A percentile compares a stretch with the other conserved stretches of the same genome.
Conservation (phyloP, 2,888 invertebrate genomes). For the Rotaria macrura region DNA sequence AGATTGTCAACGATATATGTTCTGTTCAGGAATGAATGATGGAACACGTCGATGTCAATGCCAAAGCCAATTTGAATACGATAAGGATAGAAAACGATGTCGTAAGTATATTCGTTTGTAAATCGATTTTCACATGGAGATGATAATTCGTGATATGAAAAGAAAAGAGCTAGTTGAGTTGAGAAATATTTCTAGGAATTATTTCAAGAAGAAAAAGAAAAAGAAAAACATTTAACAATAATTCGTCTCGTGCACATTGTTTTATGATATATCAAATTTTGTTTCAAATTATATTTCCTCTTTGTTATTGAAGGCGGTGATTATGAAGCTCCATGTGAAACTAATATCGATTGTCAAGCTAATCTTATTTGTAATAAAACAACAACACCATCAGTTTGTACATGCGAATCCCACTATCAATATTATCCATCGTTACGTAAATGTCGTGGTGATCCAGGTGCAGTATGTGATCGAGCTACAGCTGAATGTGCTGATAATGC, state of each 20-base stretch:
- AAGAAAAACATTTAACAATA: too few relatives aligned
- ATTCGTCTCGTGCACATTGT: too few relatives aligned
- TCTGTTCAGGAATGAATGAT: background rate
- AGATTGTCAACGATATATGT: background rate
- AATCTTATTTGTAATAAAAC: background rate
- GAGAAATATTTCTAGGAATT: too few relatives aligned
- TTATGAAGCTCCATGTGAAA: background rate
- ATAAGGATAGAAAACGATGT: background rate
- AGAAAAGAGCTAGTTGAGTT: too few relatives aligned
- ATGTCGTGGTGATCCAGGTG: conserved; percentile 11
- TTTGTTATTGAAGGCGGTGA: background rate
- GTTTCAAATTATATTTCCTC: background rate
- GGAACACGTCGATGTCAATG: background rate
- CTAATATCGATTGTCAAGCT: background rate
- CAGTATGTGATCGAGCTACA: background rate
- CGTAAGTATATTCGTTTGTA: background rate
- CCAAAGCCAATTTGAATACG: background rate
- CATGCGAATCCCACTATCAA: background rate
- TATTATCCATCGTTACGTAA: background rate
- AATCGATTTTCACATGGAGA: too few relatives aligned
- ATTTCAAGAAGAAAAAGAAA: too few relatives aligned
- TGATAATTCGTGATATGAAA: too few relatives aligned
- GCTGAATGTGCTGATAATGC: conserved; percentile 10
- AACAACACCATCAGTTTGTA: background rate
- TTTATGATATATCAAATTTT: too few relatives aligned